Conservation (phyloP, 2,797 vertebrate genomes). For the Enteromius radiatus region DNA sequence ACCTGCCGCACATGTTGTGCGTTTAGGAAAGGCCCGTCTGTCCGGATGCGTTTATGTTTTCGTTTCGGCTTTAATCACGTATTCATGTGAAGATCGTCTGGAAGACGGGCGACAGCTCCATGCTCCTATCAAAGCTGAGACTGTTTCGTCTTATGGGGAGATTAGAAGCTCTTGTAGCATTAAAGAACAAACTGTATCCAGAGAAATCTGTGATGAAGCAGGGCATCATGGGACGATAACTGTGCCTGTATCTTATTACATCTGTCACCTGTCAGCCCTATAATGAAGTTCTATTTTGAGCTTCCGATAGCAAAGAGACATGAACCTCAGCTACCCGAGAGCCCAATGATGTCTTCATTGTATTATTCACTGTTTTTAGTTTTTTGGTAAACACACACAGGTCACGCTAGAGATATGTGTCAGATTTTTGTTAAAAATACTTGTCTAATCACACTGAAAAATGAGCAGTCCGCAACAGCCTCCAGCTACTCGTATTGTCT, state of each 20-base stretch:
- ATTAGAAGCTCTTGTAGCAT: conserved; percentile 20
- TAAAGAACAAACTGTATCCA: conserved; percentile 30
- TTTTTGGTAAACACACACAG: background rate
- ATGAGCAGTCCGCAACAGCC: background rate
- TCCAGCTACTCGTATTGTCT: background rate
- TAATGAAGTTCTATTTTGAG: conserved; percentile 81
- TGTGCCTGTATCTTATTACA: conserved; percentile 72
- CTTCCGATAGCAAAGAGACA: conserved; percentile 27
- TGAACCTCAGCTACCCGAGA: conserved; percentile 20
- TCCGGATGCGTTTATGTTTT: background rate
- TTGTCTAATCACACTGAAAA: background rate
- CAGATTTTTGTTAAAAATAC: no score
- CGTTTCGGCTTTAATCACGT: background rate
- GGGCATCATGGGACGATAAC: conserved; percentile 70
- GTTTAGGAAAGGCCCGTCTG: background rate
- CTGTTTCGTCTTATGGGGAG: background rate
- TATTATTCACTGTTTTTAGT: background rate
- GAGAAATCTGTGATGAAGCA: conserved; percentile 62
- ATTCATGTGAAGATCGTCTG: background rate
- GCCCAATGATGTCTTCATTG: background rate
- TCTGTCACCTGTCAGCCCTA: conserved; percentile 75
- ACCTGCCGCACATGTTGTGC: background rate
- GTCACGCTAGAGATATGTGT: background rate
- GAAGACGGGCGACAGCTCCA: background rate
- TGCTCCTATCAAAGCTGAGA: background rate